Percentiles rank a stretch among this genome's conserved stretches.
Conservation (phyloP, 2,888 invertebrate species). For the Parascotia fuliginaria region DNA sequence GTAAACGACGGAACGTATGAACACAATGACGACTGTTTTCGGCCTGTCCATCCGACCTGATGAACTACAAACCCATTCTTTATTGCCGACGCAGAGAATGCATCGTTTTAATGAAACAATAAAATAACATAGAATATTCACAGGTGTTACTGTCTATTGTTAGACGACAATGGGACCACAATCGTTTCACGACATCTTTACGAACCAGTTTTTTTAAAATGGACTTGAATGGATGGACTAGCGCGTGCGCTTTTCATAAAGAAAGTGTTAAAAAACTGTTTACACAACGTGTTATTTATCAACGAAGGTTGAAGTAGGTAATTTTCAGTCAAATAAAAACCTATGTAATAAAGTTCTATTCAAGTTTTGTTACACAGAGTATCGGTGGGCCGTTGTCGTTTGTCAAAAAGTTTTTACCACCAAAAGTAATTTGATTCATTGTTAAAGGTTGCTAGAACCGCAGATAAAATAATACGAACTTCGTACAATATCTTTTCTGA, state of each 20-base stretch:
- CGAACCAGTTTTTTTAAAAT: conserved; percentile 1
- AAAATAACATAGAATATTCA: conserved; percentile 15
- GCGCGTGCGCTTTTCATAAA: too few species aligned
- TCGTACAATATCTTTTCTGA: not conserved
- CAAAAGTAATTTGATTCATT: too few species aligned
- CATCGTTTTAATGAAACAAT: conserved; percentile 18
- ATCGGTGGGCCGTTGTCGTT: too few species aligned
- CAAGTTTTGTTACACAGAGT: too few species aligned
- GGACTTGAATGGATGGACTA: too few species aligned
- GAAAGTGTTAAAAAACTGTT: too few species aligned
- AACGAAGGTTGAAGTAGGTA: too few species aligned
- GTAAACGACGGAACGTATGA: not conserved
- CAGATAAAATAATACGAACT: not conserved
- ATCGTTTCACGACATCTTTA: conserved; percentile 18
- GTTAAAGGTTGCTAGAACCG: too few species aligned
- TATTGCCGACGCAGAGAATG: conserved; percentile 6
- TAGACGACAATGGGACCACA: conserved; percentile 21
- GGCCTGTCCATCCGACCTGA: not conserved
- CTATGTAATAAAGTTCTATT: too few species aligned
- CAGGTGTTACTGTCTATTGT: conserved; percentile 36
- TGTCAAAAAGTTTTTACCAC: too few species aligned
- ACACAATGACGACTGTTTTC: not conserved
- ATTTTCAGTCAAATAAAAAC: too few species aligned
- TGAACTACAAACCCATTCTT: conserved; percentile 8
- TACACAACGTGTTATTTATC: too few species aligned